Conservation (phyloP, 2,797 vertebrate species). For the Esox lucius region DNA sequence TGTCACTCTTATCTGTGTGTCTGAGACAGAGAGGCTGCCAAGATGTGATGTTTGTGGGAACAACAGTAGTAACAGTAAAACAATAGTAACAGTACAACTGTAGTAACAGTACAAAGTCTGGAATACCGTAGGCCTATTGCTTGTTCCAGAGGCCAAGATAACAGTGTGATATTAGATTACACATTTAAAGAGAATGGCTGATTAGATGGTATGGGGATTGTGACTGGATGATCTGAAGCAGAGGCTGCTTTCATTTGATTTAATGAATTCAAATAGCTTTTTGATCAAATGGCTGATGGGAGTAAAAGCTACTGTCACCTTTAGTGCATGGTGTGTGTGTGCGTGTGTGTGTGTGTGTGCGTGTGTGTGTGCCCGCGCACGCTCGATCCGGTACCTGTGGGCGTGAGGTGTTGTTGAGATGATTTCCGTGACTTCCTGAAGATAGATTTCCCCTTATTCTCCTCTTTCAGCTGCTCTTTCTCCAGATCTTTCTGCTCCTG, state of each 20-base stretch:
- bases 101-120: slow-evolving; percentile 19
- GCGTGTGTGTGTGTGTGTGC: neutral
- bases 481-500: slow-evolving; percentile 84
- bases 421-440: slow-evolving; percentile 82
- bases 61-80: neutral
- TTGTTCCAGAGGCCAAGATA: slow-evolving; percentile 42
- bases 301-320: neutral
- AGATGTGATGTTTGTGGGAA: slow-evolving; percentile 6
- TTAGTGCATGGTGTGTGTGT: slow-evolving; percentile 5
- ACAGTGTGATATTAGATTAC: slow-evolving; percentile 65
- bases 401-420: slow-evolving; percentile 74
- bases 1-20: slow-evolving; percentile 3
- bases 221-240: slow-evolving; percentile 35
- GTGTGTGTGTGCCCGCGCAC: neutral
- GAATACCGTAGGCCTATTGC: slow-evolving; percentile 28
- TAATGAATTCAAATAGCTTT: slow-evolving; percentile 24
- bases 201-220: slow-evolving; percentile 56
- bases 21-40: neutral
- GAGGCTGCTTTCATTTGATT: slow-evolving; percentile 44
- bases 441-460: slow-evolving; percentile 66
- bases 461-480: slow-evolving; percentile 68
- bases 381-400: slow-evolving; percentile 76
- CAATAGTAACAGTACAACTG: neutral
- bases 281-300: slow-evolving; percentile 13
- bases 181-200: slow-evolving; percentile 38